Conservation (phyloP, 2,797 vertebrate genomes). For the Neopelma chrysocephalum region DNA sequence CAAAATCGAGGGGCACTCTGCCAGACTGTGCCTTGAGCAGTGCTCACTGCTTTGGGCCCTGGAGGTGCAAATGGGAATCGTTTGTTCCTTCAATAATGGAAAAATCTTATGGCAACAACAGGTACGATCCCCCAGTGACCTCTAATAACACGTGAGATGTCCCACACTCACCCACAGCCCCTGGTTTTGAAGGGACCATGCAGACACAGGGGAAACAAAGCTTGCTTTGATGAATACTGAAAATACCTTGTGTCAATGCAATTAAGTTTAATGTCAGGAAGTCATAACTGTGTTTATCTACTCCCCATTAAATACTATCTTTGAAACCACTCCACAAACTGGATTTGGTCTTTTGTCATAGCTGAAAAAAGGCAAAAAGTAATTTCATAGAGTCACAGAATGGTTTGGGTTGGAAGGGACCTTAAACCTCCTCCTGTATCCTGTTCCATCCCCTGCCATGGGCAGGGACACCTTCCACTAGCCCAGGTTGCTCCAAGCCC, state of each 20-base stretch:
- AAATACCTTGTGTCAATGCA: neutral
- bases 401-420: neutral
- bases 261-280: neutral
- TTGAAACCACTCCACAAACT: neutral
- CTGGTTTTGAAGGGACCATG: neutral
- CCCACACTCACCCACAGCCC: neutral
- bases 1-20: neutral
- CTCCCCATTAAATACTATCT: neutral
- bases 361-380: neutral
- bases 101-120: neutral
- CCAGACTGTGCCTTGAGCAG: neutral
- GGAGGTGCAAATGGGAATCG: accelerated
- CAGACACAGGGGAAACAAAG: neutral
- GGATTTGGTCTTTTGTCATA: neutral
- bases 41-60: neutral
- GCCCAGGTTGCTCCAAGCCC: neutral
- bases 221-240: neutral
- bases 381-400: neutral
- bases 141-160: neutral
- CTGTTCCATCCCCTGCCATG: neutral
- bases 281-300: neutral
- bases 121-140: neutral
- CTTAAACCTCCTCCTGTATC: neutral
- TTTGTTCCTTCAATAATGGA: neutral
- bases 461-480: neutral